phyloP scores from a whole-genome alignment of 92 coral and sea anemone species.

The Epizoanthus illoricatus region DNA sequence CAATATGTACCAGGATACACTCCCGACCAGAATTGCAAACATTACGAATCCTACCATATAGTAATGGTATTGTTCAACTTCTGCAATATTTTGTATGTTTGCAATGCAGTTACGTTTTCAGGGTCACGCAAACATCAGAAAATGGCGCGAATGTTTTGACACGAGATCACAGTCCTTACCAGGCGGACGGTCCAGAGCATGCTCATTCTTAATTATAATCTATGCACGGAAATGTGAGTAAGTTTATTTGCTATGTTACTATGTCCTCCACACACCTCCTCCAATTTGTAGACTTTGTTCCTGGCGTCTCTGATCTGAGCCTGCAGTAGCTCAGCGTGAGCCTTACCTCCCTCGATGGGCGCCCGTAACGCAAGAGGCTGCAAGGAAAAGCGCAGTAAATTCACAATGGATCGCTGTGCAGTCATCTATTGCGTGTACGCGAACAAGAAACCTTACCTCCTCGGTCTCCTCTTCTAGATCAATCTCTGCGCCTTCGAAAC shows the following conservation, averaged over 20 bases:
- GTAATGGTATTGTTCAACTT: no score
- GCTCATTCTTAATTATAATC: no score
- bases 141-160: neutral
- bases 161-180: neutral
- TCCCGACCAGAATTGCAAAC: no score
- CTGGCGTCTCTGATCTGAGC: constrained; percentile 81
- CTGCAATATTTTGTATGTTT: no score
- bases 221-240: no score
- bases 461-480: constrained; percentile 48
- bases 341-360: constrained; percentile 29
- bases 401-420: no score
- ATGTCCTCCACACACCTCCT: constrained; percentile 49
- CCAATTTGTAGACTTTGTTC: constrained; percentile 53
- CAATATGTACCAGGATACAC: no score
- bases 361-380: constrained; percentile 13
- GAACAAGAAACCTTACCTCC: neutral
- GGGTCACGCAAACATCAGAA: neutral
- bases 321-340: constrained; percentile 55
- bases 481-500: constrained; percentile 47
- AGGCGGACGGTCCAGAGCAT: neutral
- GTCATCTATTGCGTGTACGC: no score
- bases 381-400: neutral
- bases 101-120: no score
- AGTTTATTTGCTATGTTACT: no score
- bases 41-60: no score